phyloP scores from a whole-genome alignment of 1,140 invertebrate genomes.

The Drosophila arawakana region DNA sequence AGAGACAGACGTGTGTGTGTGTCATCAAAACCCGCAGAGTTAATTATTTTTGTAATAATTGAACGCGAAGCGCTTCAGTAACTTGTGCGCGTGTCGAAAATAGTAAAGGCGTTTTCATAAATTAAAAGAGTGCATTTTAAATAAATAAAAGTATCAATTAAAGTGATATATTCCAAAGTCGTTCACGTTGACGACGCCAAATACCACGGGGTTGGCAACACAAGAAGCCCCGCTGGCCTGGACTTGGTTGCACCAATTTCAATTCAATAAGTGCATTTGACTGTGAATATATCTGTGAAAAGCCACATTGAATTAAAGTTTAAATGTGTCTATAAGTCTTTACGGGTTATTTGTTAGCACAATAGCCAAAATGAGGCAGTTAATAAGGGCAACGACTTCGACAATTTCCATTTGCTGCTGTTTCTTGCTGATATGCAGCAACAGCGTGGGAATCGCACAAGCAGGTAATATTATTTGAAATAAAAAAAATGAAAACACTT shows the following conservation, averaged over 20 bases:
- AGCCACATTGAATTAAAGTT: slow-evolving; percentile 17
- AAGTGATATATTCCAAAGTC: slow-evolving; percentile 10
- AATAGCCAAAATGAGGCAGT: slow-evolving; percentile 57
- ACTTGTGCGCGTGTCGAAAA: slow-evolving; percentile 44
- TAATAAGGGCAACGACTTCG: slow-evolving; percentile 29
- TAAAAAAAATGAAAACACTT: neutral
- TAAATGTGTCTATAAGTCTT: slow-evolving; percentile 65
- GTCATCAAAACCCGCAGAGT: slow-evolving; percentile 60
- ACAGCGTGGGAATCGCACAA: slow-evolving; percentile 56
- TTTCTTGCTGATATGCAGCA: slow-evolving; percentile 64
- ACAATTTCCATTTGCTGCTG: slow-evolving; percentile 47
- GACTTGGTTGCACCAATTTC: slow-evolving; percentile 13
- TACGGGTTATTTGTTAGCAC: slow-evolving; percentile 30
- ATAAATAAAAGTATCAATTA: slow-evolving; percentile 4
- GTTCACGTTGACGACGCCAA: slow-evolving; percentile 39
- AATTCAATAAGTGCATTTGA: slow-evolving; percentile 51
- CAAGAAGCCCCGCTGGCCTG: slow-evolving; percentile 20
- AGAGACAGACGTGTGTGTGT: slow-evolving; percentile 63
- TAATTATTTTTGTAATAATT: slow-evolving; percentile 70
- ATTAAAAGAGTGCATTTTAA: neutral
- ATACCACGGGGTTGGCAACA: slow-evolving; percentile 27
- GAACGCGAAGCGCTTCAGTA: slow-evolving; percentile 39
- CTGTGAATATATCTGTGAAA: slow-evolving; percentile 19
- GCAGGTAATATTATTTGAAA: slow-evolving; percentile 53
- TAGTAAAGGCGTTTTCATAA: slow-evolving; percentile 5